These are phyloP conservation scores for Hemicordylus capensis DNA, from an alignment of 2,113 vertebrate genomes.

Conservation along the genomic window DNA sequence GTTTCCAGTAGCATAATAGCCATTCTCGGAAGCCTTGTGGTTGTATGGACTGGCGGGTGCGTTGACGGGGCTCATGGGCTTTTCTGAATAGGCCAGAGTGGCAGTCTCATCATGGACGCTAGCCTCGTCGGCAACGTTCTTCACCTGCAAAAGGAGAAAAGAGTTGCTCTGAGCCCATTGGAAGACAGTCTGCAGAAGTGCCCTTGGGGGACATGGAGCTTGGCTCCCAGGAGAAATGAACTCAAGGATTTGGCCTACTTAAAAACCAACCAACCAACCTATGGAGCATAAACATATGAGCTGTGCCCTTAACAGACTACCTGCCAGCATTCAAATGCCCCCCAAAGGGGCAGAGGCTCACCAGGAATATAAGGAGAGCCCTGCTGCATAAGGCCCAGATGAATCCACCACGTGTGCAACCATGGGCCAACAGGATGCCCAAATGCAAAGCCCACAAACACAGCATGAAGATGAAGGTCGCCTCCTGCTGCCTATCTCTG, in stretches of 20 bases:
- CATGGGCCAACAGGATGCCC: too few species aligned
- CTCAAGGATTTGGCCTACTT: too few species aligned
- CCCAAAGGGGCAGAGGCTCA: not conserved
- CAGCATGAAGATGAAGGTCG: too few species aligned
- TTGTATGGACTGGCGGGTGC: constrained; percentile 62
- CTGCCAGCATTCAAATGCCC: not conserved
- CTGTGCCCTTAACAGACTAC: not conserved
- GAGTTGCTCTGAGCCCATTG: accelerated
- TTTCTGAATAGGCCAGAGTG: constrained; percentile 79
- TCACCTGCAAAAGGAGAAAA: constrained; percentile 73
- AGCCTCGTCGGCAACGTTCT: constrained; percentile 79
- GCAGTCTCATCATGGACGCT: constrained; percentile 74
- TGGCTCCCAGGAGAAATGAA: too few species aligned
- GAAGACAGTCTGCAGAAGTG: too few species aligned
- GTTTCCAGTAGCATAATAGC: constrained; percentile 53
- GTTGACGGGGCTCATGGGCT: constrained; percentile 61
- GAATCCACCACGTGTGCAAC: too few species aligned
- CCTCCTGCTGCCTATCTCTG: too few species aligned
- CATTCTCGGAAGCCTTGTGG: constrained; percentile 55
- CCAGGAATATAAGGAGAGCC: not conserved
- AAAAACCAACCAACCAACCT: too few species aligned
- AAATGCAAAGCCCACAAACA: too few species aligned
- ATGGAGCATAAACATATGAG: too few species aligned
- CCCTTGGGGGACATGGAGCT: not conserved
- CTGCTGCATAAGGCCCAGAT: too few species aligned